A percentile compares a stretch with the other conserved stretches of the same genome.
Conservation (phyloP, 2,888 invertebrate genomes). For the Drosophila niveifrons region DNA sequence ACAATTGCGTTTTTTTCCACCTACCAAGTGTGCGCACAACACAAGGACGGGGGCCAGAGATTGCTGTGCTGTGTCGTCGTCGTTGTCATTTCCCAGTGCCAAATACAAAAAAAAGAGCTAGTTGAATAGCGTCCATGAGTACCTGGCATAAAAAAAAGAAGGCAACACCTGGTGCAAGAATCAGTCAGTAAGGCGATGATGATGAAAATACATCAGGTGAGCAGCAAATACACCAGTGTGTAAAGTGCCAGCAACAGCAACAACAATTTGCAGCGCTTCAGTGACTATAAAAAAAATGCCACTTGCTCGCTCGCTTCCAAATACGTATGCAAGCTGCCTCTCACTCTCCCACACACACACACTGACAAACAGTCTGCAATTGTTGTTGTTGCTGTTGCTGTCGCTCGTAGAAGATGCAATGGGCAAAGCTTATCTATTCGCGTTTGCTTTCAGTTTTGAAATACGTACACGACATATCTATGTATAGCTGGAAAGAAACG, state of each 20-base stretch:
- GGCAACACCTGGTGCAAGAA: slow-evolving; percentile 35
- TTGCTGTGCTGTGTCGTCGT: slow-evolving; percentile 24
- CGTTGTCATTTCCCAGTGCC: slow-evolving; percentile 64
- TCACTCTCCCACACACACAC: slow-evolving; percentile 1
- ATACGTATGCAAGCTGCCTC: slow-evolving; percentile 32
- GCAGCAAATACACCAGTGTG: slow-evolving; percentile 43
- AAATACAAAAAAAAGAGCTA: slow-evolving; percentile 49
- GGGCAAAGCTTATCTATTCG: slow-evolving; percentile 43
- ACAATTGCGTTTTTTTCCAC: slow-evolving; percentile 34
- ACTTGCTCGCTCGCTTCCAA: slow-evolving; percentile 54
- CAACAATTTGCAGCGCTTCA: slow-evolving; percentile 55
- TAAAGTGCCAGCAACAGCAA: slow-evolving; percentile 42
- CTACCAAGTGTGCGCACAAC: slow-evolving; percentile 50
- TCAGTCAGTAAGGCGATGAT: slow-evolving; percentile 49
- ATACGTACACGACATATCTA: slow-evolving; percentile 11
- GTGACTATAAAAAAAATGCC: slow-evolving; percentile 51
- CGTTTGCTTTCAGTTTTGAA: slow-evolving; percentile 36
- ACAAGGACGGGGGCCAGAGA: slow-evolving; percentile 42
- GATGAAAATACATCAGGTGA: slow-evolving; percentile 54
- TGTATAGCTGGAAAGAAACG: slow-evolving; percentile 32
- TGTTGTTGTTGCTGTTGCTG: slow-evolving; percentile 20
- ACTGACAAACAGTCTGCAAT: slow-evolving; percentile 2
- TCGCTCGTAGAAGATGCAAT: slow-evolving; percentile 27
- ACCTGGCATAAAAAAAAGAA: slow-evolving; percentile 1
- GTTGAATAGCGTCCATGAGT: slow-evolving; percentile 23